Evolutionary conservation across 2,113 vertebrate species (phyloP).

Genomic region (Lamprotornis superbus): DNA sequence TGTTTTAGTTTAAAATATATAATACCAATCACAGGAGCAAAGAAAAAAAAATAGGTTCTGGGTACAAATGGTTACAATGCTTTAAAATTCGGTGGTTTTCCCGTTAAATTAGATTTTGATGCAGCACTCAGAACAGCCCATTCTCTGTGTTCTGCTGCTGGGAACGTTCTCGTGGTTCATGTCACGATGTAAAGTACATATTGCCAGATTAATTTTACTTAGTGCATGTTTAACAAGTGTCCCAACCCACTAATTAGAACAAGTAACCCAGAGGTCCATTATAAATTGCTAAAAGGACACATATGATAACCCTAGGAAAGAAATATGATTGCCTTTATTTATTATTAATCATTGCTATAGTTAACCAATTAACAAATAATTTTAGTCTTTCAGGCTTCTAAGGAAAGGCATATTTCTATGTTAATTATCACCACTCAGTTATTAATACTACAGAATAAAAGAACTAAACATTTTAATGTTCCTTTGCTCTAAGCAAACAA

Average conservation of each 20-base stretch:
- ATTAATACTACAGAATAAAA: slow-evolving; percentile 36
- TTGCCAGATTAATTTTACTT: not conserved
- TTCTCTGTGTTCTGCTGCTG: not conserved
- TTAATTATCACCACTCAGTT: slow-evolving; percentile 19
- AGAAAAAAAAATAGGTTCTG: not conserved
- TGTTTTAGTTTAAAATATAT: not conserved
- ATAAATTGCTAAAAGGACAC: slow-evolving; percentile 22
- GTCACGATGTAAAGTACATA: not conserved
- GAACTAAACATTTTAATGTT: slow-evolving; percentile 8
- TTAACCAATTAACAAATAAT: slow-evolving; percentile 48
- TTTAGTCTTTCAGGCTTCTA: slow-evolving; percentile 34
- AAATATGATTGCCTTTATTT: slow-evolving; percentile 46
- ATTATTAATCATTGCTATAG: slow-evolving; percentile 47
- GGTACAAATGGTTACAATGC: not conserved
- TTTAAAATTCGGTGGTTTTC: not conserved
- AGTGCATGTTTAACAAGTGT: not conserved
- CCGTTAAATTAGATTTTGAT: not conserved
- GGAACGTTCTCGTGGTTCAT: not conserved
- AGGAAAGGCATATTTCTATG: not conserved
- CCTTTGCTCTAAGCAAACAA: slow-evolving; percentile 21
- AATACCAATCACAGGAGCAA: not conserved
- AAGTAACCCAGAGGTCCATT: slow-evolving; percentile 24
- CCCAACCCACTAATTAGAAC: slow-evolving; percentile 14
- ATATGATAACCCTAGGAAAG: not conserved
- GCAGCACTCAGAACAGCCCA: not conserved